Percentiles rank a stretch among this genome's conserved stretches.
Conservation (phyloP, 2,888 invertebrate genomes). For the Neria commutata region DNA sequence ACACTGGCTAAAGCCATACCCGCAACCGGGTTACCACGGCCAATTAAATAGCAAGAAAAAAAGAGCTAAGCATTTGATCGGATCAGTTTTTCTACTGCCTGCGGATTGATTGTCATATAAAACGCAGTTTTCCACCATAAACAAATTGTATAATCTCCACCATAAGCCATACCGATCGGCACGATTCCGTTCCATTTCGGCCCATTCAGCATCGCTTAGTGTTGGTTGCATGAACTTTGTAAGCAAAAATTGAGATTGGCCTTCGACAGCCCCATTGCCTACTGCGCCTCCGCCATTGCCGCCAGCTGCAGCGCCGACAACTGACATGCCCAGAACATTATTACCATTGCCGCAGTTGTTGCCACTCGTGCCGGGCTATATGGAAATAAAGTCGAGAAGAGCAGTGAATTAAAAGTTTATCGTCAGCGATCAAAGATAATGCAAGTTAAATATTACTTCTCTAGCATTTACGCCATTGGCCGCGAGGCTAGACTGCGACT, state of each 20-base stretch:
- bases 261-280: constrained; percentile 39
- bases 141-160: constrained; percentile 19
- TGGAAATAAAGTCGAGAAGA: background rate
- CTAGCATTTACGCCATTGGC: constrained; percentile 58
- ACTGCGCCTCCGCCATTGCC: constrained; percentile 37
- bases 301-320: constrained; percentile 43
- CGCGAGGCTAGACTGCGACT: constrained; percentile 58
- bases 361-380: constrained; percentile 40
- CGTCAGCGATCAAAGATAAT: background rate
- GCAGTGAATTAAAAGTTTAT: background rate
- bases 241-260: constrained; percentile 58
- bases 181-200: constrained; percentile 65
- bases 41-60: no score
- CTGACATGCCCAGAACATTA: constrained; percentile 49
- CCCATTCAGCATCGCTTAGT: constrained; percentile 65
- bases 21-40: no score
- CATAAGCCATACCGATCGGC: constrained; percentile 69
- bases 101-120: no score
- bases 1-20: no score
- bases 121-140: background rate
- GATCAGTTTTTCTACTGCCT: no score
- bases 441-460: constrained; percentile 55
- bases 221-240: constrained; percentile 65
- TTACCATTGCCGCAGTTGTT: constrained; percentile 42
- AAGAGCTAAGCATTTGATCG: no score